Evolutionary conservation across 2,888 invertebrate species (phyloP), one percentile per base, ranked within the genome.

Genomic region (Iphiclides podalirius): DNA sequence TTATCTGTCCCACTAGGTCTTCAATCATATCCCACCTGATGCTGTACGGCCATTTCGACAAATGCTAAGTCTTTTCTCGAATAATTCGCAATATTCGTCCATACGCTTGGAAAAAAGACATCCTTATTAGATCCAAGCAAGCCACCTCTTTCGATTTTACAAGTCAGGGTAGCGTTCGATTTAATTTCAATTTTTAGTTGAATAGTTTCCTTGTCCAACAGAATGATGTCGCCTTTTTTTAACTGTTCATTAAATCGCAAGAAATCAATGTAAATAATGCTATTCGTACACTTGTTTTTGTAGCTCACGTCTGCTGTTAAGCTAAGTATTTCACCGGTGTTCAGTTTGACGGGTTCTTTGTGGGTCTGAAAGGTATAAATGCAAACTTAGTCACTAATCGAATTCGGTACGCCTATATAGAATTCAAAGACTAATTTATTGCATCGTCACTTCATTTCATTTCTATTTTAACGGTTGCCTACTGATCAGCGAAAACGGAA

Each of bases 181-280:
- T 87, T 78, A n/a, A 85, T 64, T 56, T 87, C 90, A 7, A 95
- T 95, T 63, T 93, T 90, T 11, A 96, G 80, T 54, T 92, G 91
- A 47, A 96, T 93, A 3, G 92, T 89, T 53, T 96, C 96, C 75
- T 96, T 95, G 59, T 90, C 90, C 4, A 91, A 54, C 4, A 88
- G 59, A 1, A 91, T 58, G 1, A 59, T 58, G 56, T 91, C 86
- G 3, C 89, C 89, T 55, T 89, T 90, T 26, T 75, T 79, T 39
- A 91, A 52, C 57, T 86, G 81, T 8, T 90, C 85, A 1, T 85
- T 75, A 12, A 91, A 80, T 44, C 87, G 66, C 65, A 89, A 73
- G 55, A 88, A 91, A 59, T 91, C 90, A 0, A 91, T 78, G 57
- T 89, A 91, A 1, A 92, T 79, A 40, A 90, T 89, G 58, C 89